Base-by-base conservation (phyloP, 1,140 invertebrate genomes). In the Sinella curviseta region DNA sequence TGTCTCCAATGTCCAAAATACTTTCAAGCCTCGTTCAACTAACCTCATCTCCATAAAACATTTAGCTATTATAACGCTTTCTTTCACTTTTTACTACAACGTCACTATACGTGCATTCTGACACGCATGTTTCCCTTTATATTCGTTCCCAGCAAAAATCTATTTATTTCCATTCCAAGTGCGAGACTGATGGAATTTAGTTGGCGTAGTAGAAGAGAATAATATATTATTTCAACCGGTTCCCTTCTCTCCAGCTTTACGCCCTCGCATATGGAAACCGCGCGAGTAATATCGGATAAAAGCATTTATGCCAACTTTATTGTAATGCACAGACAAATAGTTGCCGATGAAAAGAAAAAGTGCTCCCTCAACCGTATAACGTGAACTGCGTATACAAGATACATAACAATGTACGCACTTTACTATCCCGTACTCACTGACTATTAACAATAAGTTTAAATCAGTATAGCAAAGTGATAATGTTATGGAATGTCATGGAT, bases 401-500 rank as follows among this genome's bases (percentile, higher is more conserved):
- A n/a, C n/a, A n/a, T n/a, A n/a, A n/a, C n/a, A n/a, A n/a, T n/a
- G n/a, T n/a, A n/a, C n/a, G n/a, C n/a, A n/a, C n/a, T n/a, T n/a
- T n/a, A n/a, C n/a, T n/a, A n/a, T n/a, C n/a, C n/a, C n/a, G n/a
- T n/a, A n/a, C n/a, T n/a, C n/a, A n/a, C n/a, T n/a, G n/a, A n/a
- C n/a, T n/a, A n/a, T n/a, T n/a, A n/a, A n/a, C n/a, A n/a, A n/a
- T n/a, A n/a, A n/a, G n/a, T n/a, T n/a, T n/a, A n/a, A n/a, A n/a
- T n/a, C n/a, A n/a, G n/a, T n/a, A n/a, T n/a, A n/a, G n/a, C n/a
- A n/a, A n/a, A 70, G 65, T 70, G 65, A 70, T 70, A 70, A 70
- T 70, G 65, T 70, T 70, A 70, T 70, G 65, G 65, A 70, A 70
- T 70, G 65, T 70, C 65, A 70, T 70, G 65, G 65, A 30, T 33